These are phyloP conservation scores for Eudasyphora cyanicolor DNA, from an alignment of 2,888 invertebrate genomes.

Conservation along the genomic window DNA sequence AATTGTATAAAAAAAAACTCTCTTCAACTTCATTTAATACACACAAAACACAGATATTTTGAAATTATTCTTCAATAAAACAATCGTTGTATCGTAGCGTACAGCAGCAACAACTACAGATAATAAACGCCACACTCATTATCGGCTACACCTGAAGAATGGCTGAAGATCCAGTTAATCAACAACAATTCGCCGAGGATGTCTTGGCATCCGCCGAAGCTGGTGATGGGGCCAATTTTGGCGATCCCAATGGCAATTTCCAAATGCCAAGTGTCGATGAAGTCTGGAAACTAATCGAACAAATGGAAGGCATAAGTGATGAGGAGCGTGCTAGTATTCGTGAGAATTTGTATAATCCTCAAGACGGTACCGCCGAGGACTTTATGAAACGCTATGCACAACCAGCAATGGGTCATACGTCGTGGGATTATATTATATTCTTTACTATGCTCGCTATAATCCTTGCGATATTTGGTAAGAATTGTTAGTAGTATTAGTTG, in stretches of 20 bases:
- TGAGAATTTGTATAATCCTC: slow-evolving; percentile 80
- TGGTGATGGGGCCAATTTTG: slow-evolving; percentile 69
- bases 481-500: too few species aligned
- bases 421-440: slow-evolving; percentile 76
- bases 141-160: slow-evolving; percentile 66
- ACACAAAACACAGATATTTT: neutral
- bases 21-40: slow-evolving; percentile 2
- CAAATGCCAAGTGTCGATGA: slow-evolving; percentile 82
- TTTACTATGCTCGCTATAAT: slow-evolving; percentile 78
- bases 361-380: slow-evolving; percentile 77
- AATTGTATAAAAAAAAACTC: neutral
- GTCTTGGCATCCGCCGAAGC: slow-evolving; percentile 73
- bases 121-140: neutral
- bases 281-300: slow-evolving; percentile 82
- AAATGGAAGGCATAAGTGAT: slow-evolving; percentile 82
- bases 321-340: slow-evolving; percentile 83
- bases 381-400: slow-evolving; percentile 68
- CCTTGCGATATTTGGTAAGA: slow-evolving; percentile 78
- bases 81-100: neutral
- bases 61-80: neutral
- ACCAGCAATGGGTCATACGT: slow-evolving; percentile 70
- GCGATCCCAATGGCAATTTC: slow-evolving; percentile 73
- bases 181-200: slow-evolving; percentile 74
- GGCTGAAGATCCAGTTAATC: slow-evolving; percentile 76
- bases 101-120: neutral